Evolutionary conservation across 1,140 invertebrate genomes (phyloP).

Genomic region (Xylocopa sonorina): DNA sequence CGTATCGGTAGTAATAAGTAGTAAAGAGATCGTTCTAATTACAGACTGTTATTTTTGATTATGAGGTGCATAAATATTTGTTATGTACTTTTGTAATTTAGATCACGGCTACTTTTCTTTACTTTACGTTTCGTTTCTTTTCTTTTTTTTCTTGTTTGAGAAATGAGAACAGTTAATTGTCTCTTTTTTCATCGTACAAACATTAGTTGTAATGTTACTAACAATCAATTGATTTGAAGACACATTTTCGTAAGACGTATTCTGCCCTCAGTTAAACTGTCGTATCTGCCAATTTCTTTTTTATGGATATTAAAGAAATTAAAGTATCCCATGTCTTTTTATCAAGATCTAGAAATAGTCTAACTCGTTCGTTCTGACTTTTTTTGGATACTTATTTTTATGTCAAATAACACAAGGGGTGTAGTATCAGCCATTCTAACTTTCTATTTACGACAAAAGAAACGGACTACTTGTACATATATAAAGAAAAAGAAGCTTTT

Average conservation of each 20-base stretch:
- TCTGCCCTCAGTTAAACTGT: no score
- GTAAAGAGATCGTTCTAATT: slow-evolving; percentile 12
- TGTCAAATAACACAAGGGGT: no score
- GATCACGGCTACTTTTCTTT: slow-evolving; percentile 12
- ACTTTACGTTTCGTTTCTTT: not conserved
- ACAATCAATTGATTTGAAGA: not conserved
- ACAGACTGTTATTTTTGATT: slow-evolving; percentile 22
- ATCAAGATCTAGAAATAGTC: no score
- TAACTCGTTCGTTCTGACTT: no score
- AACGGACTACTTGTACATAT: slow-evolving; percentile 37
- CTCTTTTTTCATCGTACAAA: slow-evolving; percentile 1
- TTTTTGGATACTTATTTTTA: no score
- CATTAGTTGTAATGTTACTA: not conserved
- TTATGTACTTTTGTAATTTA: slow-evolving; percentile 39
- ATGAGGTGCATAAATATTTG: slow-evolving; percentile 42
- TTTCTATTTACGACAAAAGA: slow-evolving; percentile 27
- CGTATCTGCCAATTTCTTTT: no score
- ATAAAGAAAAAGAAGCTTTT: slow-evolving; percentile 33
- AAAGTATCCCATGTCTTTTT: no score
- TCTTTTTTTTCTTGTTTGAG: no score
- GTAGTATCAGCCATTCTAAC: not conserved
- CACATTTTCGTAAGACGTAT: not conserved
- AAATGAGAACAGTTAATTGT: slow-evolving; percentile 15
- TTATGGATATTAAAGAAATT: no score
- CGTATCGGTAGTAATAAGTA: slow-evolving; percentile 29